A percentile compares a stretch with the other conserved stretches of the same genome.
Evolutionary conservation across 92 coral and sea anemone species (phyloP).

Genomic region (Epizoanthus rinbou): DNA sequence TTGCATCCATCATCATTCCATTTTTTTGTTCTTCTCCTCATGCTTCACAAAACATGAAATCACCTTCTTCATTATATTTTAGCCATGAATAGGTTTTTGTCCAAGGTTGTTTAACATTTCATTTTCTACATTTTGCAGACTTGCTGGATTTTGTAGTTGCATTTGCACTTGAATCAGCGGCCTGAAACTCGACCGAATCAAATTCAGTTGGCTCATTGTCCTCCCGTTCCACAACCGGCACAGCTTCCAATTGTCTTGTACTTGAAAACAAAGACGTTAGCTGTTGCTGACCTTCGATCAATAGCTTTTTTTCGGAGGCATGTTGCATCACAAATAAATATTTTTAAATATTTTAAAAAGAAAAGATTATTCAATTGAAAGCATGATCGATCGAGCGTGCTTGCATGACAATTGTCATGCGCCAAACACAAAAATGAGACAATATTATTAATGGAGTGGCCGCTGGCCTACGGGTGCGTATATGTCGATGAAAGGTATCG

Average conservation of each 20-base stretch:
- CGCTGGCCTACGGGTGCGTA: conserved; percentile 20
- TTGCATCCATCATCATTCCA: too few species aligned
- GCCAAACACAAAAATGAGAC: conserved; percentile 22
- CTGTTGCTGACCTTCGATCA: conserved; percentile 11
- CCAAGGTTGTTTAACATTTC: too few species aligned
- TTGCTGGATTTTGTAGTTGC: too few species aligned
- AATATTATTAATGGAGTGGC: conserved; percentile 1
- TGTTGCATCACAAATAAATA: background rate
- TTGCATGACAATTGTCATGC: conserved; percentile 13
- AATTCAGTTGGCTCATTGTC: background rate
- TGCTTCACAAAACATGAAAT: too few species aligned
- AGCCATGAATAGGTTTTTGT: too few species aligned
- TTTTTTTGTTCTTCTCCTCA: too few species aligned
- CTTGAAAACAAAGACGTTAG: conserved; percentile 11
- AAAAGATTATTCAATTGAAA: conserved; percentile 5
- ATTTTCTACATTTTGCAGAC: too few species aligned
- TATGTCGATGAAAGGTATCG: conserved; percentile 3
- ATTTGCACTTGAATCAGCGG: background rate
- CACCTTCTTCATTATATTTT: too few species aligned
- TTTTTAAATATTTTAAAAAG: background rate
- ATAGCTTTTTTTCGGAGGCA: conserved; percentile 2
- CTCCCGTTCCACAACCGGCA: background rate
- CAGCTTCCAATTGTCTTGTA: background rate
- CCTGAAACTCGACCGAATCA: background rate
- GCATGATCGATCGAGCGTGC: conserved; percentile 9